These are phyloP conservation scores for Papilio glaucus DNA, from an alignment of 1,140 invertebrate genomes.

Conservation along the genomic window DNA sequence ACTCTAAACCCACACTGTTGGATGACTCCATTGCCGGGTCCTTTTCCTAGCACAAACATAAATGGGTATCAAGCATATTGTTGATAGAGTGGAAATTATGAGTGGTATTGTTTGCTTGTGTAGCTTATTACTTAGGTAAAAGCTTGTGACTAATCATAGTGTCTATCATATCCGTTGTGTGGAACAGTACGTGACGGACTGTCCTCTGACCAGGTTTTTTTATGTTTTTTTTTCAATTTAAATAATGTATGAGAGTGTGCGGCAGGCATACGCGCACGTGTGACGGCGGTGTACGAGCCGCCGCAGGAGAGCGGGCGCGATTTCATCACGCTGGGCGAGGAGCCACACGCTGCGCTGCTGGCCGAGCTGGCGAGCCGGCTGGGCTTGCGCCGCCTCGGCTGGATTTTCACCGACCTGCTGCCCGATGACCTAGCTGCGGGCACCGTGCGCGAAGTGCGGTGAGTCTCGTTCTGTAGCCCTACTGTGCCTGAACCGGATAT, in stretches of 20 bases:
- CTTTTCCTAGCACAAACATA: too few relatives aligned
- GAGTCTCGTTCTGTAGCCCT: constrained; percentile 5
- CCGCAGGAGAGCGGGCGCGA: constrained; percentile 93
- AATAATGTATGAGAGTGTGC: constrained; percentile 11
- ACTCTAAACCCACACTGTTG: too few relatives aligned
- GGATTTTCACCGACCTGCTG: constrained; percentile 99
- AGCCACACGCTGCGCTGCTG: constrained; percentile 89
- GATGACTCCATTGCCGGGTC: too few relatives aligned
- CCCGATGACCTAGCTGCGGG: constrained; percentile 93
- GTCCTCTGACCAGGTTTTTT: too few relatives aligned
- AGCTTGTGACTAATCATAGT: too few relatives aligned
- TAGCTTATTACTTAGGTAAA: too few relatives aligned
- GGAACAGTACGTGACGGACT: too few relatives aligned
- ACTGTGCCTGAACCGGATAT: neutral
- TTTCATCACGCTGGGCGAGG: constrained; percentile 87
- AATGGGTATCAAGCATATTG: too few relatives aligned
- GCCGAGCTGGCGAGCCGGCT: constrained; percentile 91
- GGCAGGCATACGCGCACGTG: constrained; percentile 92
- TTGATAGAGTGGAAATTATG: too few relatives aligned
- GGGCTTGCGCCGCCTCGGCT: constrained; percentile 94
- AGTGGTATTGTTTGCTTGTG: too few relatives aligned
- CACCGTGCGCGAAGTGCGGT: constrained; percentile 88
- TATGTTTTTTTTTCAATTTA: too few relatives aligned
- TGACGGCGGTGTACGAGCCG: constrained; percentile 99
- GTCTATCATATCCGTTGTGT: too few relatives aligned